Base-by-base conservation (phyloP, 2,113 vertebrate species). In the Trachemys scripta region DNA sequence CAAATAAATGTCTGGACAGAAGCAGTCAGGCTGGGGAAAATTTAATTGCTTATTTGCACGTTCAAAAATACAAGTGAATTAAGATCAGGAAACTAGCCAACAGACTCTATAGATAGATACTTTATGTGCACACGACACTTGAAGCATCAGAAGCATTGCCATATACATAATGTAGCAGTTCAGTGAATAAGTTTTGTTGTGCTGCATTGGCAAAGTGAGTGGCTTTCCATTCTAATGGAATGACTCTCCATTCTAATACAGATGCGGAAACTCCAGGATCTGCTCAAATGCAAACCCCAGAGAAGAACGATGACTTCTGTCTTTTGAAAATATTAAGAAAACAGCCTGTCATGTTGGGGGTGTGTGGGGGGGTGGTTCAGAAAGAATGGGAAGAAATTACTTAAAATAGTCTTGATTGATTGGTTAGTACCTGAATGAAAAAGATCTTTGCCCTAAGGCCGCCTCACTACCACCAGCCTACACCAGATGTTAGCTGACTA, bases 231-330 rank as follows among this genome's bases (percentile, higher is more conserved):
- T 29, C 35, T 38, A 25, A 17, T 29, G 45, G 31, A 78, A 24
- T 72, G 19, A 5, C 65, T 72, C n/a, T 38, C 17, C 65, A 72
- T 72, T 72, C 35, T 38, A 38, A 72, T 38, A 19, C n/a, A 38
- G 17, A 10, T 72, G n/a, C 38, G 20, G 75, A 78, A 47, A 78
- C 42, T 78, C 10, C 3, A 78, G 24, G 45, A 78, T 47, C 75
- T 78, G 12, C 38, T 78, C 38, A 78, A 78, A 78, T 78, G 75
- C 38, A 78, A 45, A 78, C 25, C 42, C 12, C 45, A 25, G 80
- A 69, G 89, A 86, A 93, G 89, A 95, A 82, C 50, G 62, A 97
- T 86, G 62, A 88, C 35, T 88, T 96, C 35, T 69, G 51, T 35
- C 42, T 78, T 89, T 85, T 10, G 75, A 82, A 87, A 62, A 47